Conservation (phyloP, 2,113 vertebrate species). For the Microtus richardsoni region DNA sequence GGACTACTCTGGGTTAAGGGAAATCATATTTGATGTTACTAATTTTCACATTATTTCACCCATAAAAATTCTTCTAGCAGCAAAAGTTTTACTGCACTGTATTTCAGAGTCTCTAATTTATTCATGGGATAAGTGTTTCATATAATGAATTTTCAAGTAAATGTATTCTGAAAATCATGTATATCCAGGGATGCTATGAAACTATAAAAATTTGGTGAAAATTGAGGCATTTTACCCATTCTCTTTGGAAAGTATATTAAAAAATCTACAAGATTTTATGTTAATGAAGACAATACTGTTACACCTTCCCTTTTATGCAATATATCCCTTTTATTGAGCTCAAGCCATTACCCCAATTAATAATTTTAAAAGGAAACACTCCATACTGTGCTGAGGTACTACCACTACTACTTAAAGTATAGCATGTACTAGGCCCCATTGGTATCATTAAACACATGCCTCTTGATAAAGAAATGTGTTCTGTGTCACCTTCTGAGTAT, state of each 20-base stretch:
- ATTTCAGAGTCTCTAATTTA: slow-evolving; percentile 89
- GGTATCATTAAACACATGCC: slow-evolving; percentile 46
- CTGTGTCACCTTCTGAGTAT: background rate
- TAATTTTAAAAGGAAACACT: slow-evolving; percentile 68
- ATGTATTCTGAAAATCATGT: slow-evolving; percentile 88
- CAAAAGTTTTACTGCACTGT: slow-evolving; percentile 88
- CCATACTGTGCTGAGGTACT: slow-evolving; percentile 43
- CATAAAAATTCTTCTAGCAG: slow-evolving; percentile 90
- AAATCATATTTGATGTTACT: slow-evolving; percentile 89
- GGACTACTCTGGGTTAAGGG: slow-evolving; percentile 86
- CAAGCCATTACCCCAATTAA: slow-evolving; percentile 66
- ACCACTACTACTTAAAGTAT: background rate
- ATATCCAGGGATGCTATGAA: slow-evolving; percentile 83
- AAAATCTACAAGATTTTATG: slow-evolving; percentile 75
- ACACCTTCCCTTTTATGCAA: slow-evolving; percentile 59
- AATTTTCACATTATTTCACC: slow-evolving; percentile 89
- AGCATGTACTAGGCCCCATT: background rate
- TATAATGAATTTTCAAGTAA: slow-evolving; percentile 90
- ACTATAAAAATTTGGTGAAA: slow-evolving; percentile 81
- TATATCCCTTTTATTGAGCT: slow-evolving; percentile 66
- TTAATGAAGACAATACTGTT: slow-evolving; percentile 73
- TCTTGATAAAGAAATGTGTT: slow-evolving; percentile 47
- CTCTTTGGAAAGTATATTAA: slow-evolving; percentile 75
- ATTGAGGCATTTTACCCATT: slow-evolving; percentile 68
- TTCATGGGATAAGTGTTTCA: slow-evolving; percentile 91